Percentiles rank a stretch among this genome's conserved stretches.
These are phyloP conservation scores for Drosophila monieri DNA, from an alignment of 2,888 invertebrate genomes.

Conservation along the genomic window DNA sequence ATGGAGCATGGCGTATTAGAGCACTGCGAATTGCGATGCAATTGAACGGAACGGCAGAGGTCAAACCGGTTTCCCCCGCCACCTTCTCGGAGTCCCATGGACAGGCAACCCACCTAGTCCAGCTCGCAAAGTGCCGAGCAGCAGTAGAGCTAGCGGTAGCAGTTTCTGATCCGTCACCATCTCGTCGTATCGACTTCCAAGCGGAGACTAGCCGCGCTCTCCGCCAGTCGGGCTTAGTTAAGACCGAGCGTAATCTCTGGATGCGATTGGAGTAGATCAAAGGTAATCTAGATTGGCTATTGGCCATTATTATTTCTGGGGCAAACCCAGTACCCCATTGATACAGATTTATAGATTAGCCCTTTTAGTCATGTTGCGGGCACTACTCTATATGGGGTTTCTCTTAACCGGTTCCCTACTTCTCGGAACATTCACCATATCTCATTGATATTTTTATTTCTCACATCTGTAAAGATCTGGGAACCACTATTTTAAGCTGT, in stretches of 20 bases:
- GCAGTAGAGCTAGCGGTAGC: conserved; percentile 30
- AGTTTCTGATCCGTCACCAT: conserved; percentile 36
- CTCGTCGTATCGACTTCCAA: conserved; percentile 36
- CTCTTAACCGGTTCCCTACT: conserved; percentile 25
- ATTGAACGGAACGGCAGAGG: conserved; percentile 10
- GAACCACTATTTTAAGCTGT: background rate
- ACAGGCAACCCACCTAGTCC: conserved; percentile 55
- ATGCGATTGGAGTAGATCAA: conserved; percentile 39
- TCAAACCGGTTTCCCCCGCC: conserved; percentile 47
- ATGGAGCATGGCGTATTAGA: conserved; percentile 5
- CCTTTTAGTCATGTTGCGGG: background rate
- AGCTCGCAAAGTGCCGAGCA: conserved; percentile 17
- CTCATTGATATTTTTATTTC: conserved; percentile 3
- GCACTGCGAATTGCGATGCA: conserved; percentile 20
- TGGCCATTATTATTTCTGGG: conserved; percentile 16
- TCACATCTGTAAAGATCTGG: background rate
- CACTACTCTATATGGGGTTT: background rate
- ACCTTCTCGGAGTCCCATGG: background rate
- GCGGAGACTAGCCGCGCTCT: conserved; percentile 48
- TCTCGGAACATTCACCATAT: conserved; percentile 3
- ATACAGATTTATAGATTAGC: background rate
- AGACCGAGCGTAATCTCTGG: conserved; percentile 21
- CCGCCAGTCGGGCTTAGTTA: conserved; percentile 14
- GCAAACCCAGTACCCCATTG: conserved; percentile 3
- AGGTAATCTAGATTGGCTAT: conserved; percentile 37